Evolutionary conservation across 2,113 vertebrate genomes (phyloP).

Genomic region (Malurus alboscapulatus): DNA sequence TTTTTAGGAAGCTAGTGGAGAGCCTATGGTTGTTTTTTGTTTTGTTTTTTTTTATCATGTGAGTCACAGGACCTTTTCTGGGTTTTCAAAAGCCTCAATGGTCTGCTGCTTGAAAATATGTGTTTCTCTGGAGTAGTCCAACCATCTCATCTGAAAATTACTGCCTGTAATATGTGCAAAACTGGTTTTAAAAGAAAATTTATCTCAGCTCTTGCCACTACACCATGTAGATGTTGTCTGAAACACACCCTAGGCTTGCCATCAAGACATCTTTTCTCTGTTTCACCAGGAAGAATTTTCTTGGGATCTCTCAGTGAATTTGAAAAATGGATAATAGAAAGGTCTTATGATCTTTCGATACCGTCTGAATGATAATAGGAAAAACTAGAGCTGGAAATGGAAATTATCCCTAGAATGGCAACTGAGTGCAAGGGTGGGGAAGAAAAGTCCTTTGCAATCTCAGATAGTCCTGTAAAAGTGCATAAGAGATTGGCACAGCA

Average conservation of each 20-base stretch:
- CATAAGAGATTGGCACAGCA: not conserved
- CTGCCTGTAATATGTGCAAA: not conserved
- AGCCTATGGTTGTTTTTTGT: not conserved
- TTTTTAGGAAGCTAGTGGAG: not conserved
- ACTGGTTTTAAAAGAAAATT: not conserved
- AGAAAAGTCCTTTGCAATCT: not conserved
- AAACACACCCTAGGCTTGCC: not conserved
- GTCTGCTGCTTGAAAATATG: not conserved
- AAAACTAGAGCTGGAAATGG: not conserved
- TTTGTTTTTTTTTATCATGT: not conserved
- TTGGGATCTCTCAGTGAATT: not conserved
- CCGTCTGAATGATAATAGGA: not conserved
- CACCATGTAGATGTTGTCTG: not conserved
- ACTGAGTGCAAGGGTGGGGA: not conserved
- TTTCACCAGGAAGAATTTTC: not conserved
- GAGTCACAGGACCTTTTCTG: not conserved
- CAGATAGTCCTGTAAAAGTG: not conserved
- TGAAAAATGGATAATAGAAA: not conserved
- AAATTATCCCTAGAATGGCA: not conserved
- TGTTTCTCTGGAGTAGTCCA: not conserved
- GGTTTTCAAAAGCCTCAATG: not conserved
- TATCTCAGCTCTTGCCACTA: not conserved
- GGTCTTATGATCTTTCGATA: not conserved
- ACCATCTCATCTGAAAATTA: not conserved
- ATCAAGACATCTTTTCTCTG: not conserved